Evolutionary conservation across 1,140 invertebrate genomes (phyloP).

Genomic region (Caenorhabditis remanei): DNA sequence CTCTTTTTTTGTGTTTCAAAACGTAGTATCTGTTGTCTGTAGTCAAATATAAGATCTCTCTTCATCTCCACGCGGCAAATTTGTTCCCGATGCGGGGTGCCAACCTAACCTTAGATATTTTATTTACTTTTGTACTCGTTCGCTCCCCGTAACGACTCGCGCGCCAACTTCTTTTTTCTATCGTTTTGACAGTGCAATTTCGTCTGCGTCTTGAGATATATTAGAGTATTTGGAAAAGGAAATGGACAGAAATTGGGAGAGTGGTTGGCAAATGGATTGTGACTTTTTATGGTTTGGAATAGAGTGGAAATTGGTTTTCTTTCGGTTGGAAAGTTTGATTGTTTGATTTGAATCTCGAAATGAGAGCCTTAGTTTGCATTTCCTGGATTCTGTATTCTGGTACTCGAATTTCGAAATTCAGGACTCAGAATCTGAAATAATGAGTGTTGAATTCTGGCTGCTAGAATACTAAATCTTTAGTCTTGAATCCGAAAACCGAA

Average conservation of each 20-base stretch:
- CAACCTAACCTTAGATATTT: slow-evolving; percentile 52
- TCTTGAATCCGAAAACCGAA: too few species aligned
- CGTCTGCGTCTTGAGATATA: slow-evolving; percentile 25
- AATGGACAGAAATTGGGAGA: slow-evolving; percentile 6
- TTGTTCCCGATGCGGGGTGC: slow-evolving; percentile 42
- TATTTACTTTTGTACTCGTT: slow-evolving; percentile 52
- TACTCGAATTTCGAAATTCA: too few species aligned
- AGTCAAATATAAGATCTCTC: slow-evolving; percentile 16
- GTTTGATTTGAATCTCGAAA: too few species aligned
- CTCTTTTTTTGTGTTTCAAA: slow-evolving; percentile 35
- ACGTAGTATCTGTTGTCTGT: slow-evolving; percentile 18
- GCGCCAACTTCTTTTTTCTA: slow-evolving; percentile 36
- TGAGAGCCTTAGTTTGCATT: too few species aligned
- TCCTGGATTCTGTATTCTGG: too few species aligned
- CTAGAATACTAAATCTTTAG: too few species aligned
- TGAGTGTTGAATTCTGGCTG: too few species aligned
- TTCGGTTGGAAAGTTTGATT: background rate
- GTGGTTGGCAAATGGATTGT: slow-evolving; percentile 40
- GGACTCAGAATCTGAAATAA: too few species aligned
- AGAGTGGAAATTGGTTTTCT: background rate
- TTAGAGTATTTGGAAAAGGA: background rate
- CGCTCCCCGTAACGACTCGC: background rate
- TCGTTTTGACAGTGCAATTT: slow-evolving; percentile 27
- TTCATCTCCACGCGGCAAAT: background rate
- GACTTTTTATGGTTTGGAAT: slow-evolving; percentile 1